Evolutionary conservation across 2,888 invertebrate genomes (phyloP).

Genomic region (Sesia bembeciformis): DNA sequence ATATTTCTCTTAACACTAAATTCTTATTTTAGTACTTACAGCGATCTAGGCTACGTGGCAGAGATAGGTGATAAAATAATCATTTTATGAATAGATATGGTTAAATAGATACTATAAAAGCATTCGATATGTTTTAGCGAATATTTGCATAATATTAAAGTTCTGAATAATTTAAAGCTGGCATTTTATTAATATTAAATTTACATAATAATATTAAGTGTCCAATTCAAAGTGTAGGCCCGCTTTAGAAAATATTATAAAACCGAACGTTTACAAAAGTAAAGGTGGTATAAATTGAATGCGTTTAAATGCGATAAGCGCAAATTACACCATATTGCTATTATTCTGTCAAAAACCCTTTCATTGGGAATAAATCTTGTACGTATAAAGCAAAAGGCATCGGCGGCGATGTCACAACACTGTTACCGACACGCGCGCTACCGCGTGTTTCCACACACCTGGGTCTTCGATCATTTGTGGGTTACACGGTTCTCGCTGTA

Average conservation of each 20-base stretch:
- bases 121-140: neutral
- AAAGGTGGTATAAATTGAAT: conserved; percentile 42
- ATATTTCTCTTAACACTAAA: conserved; percentile 7
- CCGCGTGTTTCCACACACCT: conserved; percentile 20
- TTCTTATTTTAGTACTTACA: conserved; percentile 11
- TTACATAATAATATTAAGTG: neutral
- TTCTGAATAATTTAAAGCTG: neutral
- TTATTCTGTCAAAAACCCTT: conserved; percentile 14
- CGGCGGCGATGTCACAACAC: conserved; percentile 38
- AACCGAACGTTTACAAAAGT: conserved; percentile 20
- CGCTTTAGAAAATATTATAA: no score
- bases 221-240: neutral
- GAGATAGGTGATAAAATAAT: conserved; percentile 52
- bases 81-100: conserved; percentile 26
- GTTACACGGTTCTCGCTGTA: conserved; percentile 18
- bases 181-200: neutral
- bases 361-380: conserved; percentile 22
- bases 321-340: conserved; percentile 31
- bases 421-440: conserved; percentile 22
- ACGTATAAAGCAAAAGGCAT: conserved; percentile 21
- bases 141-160: neutral
- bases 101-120: neutral
- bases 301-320: conserved; percentile 42
- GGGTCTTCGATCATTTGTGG: conserved; percentile 21
- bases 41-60: conserved; percentile 42